Base-by-base conservation (phyloP, 1,140 invertebrate genomes). In the Linepithema humile region DNA sequence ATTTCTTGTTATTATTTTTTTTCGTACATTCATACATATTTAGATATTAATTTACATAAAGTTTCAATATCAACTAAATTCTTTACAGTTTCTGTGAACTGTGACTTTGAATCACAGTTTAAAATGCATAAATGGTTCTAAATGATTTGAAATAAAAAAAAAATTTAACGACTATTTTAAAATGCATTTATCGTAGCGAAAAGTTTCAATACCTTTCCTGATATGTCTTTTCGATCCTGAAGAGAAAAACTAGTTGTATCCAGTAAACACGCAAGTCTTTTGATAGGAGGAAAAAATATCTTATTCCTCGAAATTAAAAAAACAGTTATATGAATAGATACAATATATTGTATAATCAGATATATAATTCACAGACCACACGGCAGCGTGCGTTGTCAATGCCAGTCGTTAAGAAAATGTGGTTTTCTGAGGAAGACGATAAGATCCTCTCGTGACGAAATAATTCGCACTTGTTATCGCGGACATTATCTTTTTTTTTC, bases 401-500 rank as follows among this genome's bases (percentile, higher is more conserved):
- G 32, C 38, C 20, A 53, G 15, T 9, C 15, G 12, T 7, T 2
- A 6, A 20, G 64, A 40, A 70, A 80, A 57, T 55, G 12, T 70
- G 48, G 50, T 55, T 80, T 57, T 32, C 12, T 64, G 40, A 57
- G 17, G 43, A n/a, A 10, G 35, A 6, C 17, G 50, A 78, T 78
- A 78, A 78, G 75, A 78, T 78, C 32, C n/a, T 38, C 20, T 3
- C 6, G 20, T 59, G 45, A 29, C 23, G 17, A 53, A 20, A 29
- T 43, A 69, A 65, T 67, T 69, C 48, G 3, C 45, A 38, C 20
- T 15, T 35, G 4, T 69, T 69, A 70, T 55, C 35, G 23, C 23
- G n/a, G 32, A 55, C 40, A 70, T 70, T 12, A 6, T 75, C n/a
- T 69, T 65, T 77, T 67, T 40, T 40, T 77, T 43, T 57, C 55